Base-by-base conservation (phyloP, 2,113 vertebrate genomes). In the Halcyon malimbica region DNA sequence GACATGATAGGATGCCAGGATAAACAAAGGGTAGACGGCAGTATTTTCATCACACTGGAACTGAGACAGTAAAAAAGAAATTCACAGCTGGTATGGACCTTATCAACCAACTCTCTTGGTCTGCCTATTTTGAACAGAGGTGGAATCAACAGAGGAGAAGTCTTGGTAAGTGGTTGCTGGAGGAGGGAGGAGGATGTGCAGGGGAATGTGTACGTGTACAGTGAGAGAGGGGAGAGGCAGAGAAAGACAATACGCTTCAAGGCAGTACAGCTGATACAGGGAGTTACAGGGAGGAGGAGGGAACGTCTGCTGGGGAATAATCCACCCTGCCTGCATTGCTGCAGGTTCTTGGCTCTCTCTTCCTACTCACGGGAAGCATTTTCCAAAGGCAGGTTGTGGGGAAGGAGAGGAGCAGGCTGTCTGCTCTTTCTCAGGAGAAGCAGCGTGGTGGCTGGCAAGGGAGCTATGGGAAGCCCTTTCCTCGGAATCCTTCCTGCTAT, bases 141-240 rank as follows among this genome's bases (percentile, higher is more conserved):
- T 60, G 80, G 18, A 94, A 71, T 60, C 94, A 94, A 12, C 87
- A 76, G 39, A 93, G 41, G 62, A 95, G 63, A 41, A 71, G 6
- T 84, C 87, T 89, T 75, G 95, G 95, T 96, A 82, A 96, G 94
- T 93, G 24, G 16, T 56, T 84, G 73, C 69, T 82, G 83, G 39
- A 71, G 35, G 50, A 68, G 51, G 37, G 33, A 18, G 67, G 46
- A 62, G 41, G n/a, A 51, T 59, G 42, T 89, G 31, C 56, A 90
- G 62, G 82, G 57, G 42, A 37, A 5, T 23, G 51, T 59, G 33
- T 48, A 19, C n/a, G 54, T 35, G 39, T 48, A 26, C 17, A 48
- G 60, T 33, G 25, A 6, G 44, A 73, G 57, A 15, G 24, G 14
- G 44, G 51, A 75, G 46, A 91, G 51, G 16, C 51, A 33, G 73